phyloP scores from a whole-genome alignment of 1,140 invertebrate species.

The Hestina assimilis region DNA sequence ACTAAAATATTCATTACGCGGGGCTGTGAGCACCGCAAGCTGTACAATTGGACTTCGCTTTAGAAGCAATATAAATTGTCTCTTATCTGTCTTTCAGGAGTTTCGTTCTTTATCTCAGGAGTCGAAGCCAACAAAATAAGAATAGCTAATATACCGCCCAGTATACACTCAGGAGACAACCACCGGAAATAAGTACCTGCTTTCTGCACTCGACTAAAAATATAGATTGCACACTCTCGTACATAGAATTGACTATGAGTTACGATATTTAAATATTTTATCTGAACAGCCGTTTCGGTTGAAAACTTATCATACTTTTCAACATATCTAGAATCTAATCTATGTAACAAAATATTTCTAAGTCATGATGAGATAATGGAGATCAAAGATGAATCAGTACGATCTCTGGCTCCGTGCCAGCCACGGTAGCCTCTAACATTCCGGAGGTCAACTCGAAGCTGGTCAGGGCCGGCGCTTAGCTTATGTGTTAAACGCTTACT shows the following conservation, averaged over 20 bases:
- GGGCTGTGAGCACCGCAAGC: background rate
- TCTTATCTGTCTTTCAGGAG: background rate
- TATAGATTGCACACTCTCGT: too few species aligned
- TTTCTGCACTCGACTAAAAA: too few species aligned
- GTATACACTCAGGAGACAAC: too few species aligned
- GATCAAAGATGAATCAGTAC: slow-evolving; percentile 5
- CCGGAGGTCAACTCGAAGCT: background rate
- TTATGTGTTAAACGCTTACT: slow-evolving; percentile 7
- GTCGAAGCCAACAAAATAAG: too few species aligned
- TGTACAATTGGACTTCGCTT: background rate
- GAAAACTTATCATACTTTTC: too few species aligned
- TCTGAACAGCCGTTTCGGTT: too few species aligned
- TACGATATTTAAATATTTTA: too few species aligned
- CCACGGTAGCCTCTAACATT: background rate
- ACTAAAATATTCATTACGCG: slow-evolving; percentile 10
- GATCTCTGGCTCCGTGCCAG: slow-evolving; percentile 1
- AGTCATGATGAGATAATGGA: slow-evolving; percentile 12
- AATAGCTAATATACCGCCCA: too few species aligned
- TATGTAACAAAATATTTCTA: background rate
- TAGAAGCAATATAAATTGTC: slow-evolving; percentile 1
- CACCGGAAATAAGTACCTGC: too few species aligned
- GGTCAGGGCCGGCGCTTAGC: slow-evolving; percentile 5
- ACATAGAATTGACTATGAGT: too few species aligned
- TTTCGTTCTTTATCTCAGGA: background rate
- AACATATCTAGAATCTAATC: background rate